Evolutionary conservation across 35 echinoderm and acorn worm species (phyloP), one percentile per base, ranked within the genome.

Genomic region (Amphiura filiformis): DNA sequence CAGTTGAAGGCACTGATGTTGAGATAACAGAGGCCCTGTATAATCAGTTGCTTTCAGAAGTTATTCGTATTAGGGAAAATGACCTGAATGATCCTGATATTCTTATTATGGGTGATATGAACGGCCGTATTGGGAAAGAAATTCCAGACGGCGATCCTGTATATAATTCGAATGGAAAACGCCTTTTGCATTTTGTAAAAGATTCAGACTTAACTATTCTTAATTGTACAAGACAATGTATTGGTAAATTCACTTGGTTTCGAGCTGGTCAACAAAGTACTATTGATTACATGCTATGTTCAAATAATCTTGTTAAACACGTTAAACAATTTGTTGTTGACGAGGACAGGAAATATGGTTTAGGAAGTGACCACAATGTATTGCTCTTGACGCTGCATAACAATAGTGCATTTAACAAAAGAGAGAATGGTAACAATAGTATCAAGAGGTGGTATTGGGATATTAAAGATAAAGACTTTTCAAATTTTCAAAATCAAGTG

Each of bases 31-130:
- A 57, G 31, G 81, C 49, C 49, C 31, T 83, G 26, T 83, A 56
- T 83, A 32, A 56, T 26, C 39, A 57, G 30, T 38, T 83, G 28
- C 39, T 83, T 3, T 18, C 61, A 70, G 61, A 70, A 30, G 61
- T 70, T 3, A 13, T 70, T 2, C 15, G 28, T 3, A 83, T 83
- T 38, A 32, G 38, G 39, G 39, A 38, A 49, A 57, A 83, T 7
- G 34, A 83, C 31, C n/a, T 32, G 1, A 56, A 32, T 83, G 35
- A 52, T 5, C 20, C 81, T 7, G 31, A 31, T 38, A 83, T 83
- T 83, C 32, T 83, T 1, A 56, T 83, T 34, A 83, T 83, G 81
- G 81, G 81, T 32, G 81, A 83, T 56, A 56, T 83, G 31, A 83
- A 83, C 56, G 81, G 40, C 11, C 26, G 56, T 7, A 83, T 83